These are phyloP conservation scores for Lepisosteus oculatus DNA, from an alignment of 2,113 vertebrate genomes.

Conservation along the genomic window DNA sequence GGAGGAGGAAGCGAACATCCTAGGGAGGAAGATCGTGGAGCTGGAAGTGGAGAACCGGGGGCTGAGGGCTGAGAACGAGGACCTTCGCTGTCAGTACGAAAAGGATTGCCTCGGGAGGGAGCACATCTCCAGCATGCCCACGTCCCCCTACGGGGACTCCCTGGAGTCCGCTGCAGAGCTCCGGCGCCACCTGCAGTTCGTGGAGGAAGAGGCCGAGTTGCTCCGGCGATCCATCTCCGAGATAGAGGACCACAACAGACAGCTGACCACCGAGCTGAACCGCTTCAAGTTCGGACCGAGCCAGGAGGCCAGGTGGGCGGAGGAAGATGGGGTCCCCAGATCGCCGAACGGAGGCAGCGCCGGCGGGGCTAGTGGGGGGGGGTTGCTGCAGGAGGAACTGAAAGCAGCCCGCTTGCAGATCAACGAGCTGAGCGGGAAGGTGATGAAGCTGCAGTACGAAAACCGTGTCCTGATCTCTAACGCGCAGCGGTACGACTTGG, in stretches of 20 bases:
- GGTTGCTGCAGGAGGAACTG: slow-evolving; percentile 83
- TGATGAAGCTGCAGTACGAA: slow-evolving; percentile 95
- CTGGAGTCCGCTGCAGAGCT: slow-evolving; percentile 84
- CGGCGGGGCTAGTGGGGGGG: slow-evolving; percentile 19
- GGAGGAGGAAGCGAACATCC: slow-evolving; percentile 95
- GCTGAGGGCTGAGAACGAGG: slow-evolving; percentile 91
- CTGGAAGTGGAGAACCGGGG: slow-evolving; percentile 96
- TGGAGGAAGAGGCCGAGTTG: slow-evolving; percentile 94
- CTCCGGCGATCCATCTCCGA: slow-evolving; percentile 90
- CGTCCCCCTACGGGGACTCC: slow-evolving; percentile 83
- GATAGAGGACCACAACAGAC: slow-evolving; percentile 93
- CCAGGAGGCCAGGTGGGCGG: slow-evolving; percentile 57
- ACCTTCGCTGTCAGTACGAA: slow-evolving; percentile 87
- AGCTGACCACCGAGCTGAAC: slow-evolving; percentile 86
- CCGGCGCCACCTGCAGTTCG: slow-evolving; percentile 90
- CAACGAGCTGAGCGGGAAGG: slow-evolving; percentile 86
- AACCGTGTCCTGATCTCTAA: slow-evolving; percentile 91
- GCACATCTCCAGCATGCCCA: slow-evolving; percentile 83
- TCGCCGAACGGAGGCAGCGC: slow-evolving; percentile 24
- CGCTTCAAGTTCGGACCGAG: slow-evolving; percentile 86
- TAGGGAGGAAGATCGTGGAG: slow-evolving; percentile 95
- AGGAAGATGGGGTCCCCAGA: slow-evolving; percentile 50
- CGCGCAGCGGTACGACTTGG: slow-evolving; percentile 84
- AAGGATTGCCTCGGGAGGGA: slow-evolving; percentile 81
- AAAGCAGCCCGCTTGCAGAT: slow-evolving; percentile 85